phyloP scores from a whole-genome alignment of 2,888 invertebrate genomes.

The Napeogenes inachia region DNA sequence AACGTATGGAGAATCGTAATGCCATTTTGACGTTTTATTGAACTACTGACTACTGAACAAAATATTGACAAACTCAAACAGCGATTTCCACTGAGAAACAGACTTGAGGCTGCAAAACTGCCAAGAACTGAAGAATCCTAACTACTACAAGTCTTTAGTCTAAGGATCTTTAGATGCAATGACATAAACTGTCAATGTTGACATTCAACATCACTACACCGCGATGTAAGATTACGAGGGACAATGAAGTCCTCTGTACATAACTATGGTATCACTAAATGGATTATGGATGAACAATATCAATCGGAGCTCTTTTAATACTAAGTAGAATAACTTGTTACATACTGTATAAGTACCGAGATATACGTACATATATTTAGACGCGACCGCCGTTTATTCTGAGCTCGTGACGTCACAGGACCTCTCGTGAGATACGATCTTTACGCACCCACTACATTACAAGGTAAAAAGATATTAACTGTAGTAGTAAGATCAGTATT shows the following conservation, averaged over 20 bases:
- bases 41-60: too few species aligned
- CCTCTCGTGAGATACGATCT: constrained; percentile 36
- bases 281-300: constrained; percentile 3
- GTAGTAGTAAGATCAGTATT: not conserved
- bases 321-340: constrained; percentile 11
- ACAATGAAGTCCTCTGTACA: not conserved
- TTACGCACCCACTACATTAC: constrained; percentile 22
- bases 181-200: too few species aligned
- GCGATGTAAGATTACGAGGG: not conserved
- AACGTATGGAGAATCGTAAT: too few species aligned
- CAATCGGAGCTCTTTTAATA: constrained; percentile 2
- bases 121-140: too few species aligned
- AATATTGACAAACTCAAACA: too few species aligned
- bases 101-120: too few species aligned
- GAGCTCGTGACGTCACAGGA: constrained; percentile 64
- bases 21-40: too few species aligned
- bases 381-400: constrained; percentile 67
- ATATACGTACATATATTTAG: constrained; percentile 54
- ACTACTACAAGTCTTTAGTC: too few species aligned
- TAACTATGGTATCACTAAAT: not conserved
- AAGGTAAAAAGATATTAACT: constrained; percentile 12
- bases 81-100: too few species aligned
- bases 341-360: constrained; percentile 10
- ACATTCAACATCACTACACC: too few species aligned
- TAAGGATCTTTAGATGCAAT: too few species aligned